Base-by-base conservation (phyloP, 2,113 vertebrate species). In the Alligator sinensis region DNA sequence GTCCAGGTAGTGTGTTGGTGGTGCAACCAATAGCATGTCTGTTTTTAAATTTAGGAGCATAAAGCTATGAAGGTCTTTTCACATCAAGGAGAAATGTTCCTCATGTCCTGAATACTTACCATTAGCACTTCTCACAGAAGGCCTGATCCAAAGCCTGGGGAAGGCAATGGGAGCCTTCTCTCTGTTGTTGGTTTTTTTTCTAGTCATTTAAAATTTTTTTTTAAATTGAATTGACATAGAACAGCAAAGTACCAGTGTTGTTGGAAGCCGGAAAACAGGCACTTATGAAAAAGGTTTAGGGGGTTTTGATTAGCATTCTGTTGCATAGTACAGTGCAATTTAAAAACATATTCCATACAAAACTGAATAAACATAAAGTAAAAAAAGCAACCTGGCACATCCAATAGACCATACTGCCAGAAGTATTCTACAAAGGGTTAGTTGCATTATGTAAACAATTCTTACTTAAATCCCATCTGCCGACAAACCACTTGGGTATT, bases 401-500 rank as follows among this genome's bases (percentile, higher is more conserved):
- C 12, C 81, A 60, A 62, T 74, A 83, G 76, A 68, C 38, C 18
- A 64, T 18, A 76, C 57, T 38, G 55, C 13, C 76, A 9, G 25
- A 27, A 54, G 18, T 27, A 82, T 86, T 86, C n/a, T 22, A 25
- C 78, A 91, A 22, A 58, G 21, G 57, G 30, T 83, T 61, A 87
- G 27, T 62, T 38, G 87, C 28, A 30, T 80, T 77, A 17, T 16
- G 78, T 55, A 77, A 77, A 68, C 9, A 27, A 47, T 38, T 79
- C 98, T 98, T 98, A 99, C 99, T 98, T 99, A 97, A 99, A 99
- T 96, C 99, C 99, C 95, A 99, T 98, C 90, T 99, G 99, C 75
- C 98, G 98, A 94, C 99, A 99, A 84, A 98, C 98, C 74, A 99
- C 98, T 6, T 98, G 98, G 3, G 99, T 98, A 91, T 99, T 99